Base-by-base conservation (phyloP, 2,888 invertebrate genomes). In the Cephus sareptanus region DNA sequence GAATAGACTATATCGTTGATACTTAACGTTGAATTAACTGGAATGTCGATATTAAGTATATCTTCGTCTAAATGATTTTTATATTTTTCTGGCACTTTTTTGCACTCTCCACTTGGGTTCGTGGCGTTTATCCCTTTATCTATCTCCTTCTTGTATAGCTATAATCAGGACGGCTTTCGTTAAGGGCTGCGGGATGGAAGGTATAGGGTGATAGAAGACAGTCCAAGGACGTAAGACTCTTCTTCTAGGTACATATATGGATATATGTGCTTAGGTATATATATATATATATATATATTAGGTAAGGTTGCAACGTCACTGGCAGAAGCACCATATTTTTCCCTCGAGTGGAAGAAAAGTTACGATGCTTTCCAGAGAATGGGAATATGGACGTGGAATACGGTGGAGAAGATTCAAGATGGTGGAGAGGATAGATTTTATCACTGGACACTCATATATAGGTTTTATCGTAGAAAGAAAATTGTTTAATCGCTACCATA, bases 291-390 rank as follows among this genome's bases (percentile, higher is more conserved):
- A 40, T 40, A 56, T 23, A 40, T 40, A 40, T 40, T 56, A 56
- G 56, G 56, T 56, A 6, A 56, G 81, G 81, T 83, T 81, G 79
- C 82, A 79, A 78, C 84, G 87, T 87, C 88, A 88, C 81, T 81
- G 78, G 83, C 87, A 89, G 87, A 56, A 56, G 23, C 56, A 79
- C 85, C 85, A 85, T 86, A 87, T 88, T 88, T 87, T 87, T 85
- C 81, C 74, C 82, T 84, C 77, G 79, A 85, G 84, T 83, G 81
- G 84, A 81, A 83, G 81, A 84, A 83, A 84, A 85, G 85, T 85
- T 85, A 83, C 76, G 81, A 83, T 81, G 78, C 75, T 23, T 56
- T 23, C 56, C 56, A 56, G 2, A 56, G 23, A 56, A 56, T 23
- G 56, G 11, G 56, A 56, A 31, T 37, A 23, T 70, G 73, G 15